Percentiles rank a stretch among this genome's conserved stretches.
Conservation (phyloP, 2,888 invertebrate genomes). For the Drosophila leonis region DNA sequence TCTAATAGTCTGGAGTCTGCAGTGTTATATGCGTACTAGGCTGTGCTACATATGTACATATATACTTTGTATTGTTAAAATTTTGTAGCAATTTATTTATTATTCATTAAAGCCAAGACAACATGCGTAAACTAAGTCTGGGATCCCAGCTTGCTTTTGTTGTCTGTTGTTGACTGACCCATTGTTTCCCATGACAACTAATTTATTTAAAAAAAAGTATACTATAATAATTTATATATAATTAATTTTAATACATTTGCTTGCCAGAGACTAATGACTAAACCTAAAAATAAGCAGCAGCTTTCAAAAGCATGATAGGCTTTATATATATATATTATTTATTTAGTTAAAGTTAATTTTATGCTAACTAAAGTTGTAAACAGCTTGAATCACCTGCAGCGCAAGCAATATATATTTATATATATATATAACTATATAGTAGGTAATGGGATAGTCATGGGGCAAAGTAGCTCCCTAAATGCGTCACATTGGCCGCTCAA, state of each 20-base stretch:
- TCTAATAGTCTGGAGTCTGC: too few relatives aligned
- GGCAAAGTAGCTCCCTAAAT: conserved; percentile 8
- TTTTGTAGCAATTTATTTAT: too few relatives aligned
- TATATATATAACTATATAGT: not conserved
- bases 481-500: conserved; percentile 36
- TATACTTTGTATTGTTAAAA: too few relatives aligned
- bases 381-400: not conserved
- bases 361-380: not conserved
- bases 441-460: conserved; percentile 9
- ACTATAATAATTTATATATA: not conserved
- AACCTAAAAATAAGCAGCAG: not conserved
- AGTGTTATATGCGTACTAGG: too few relatives aligned
- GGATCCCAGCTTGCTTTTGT: too few relatives aligned
- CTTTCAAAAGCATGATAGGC: not conserved
- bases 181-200: too few relatives aligned
- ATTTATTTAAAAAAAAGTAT: not conserved
- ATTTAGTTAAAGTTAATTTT: not conserved
- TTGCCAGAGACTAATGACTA: not conserved
- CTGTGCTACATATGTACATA: too few relatives aligned
- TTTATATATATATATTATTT: not conserved
- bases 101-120: too few relatives aligned
- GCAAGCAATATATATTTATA: not conserved
- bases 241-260: not conserved
- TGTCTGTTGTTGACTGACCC: too few relatives aligned
- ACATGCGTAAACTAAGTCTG: too few relatives aligned